Evolutionary conservation across 2,797 vertebrate species (phyloP), one percentile per base, ranked within the genome.

Genomic region (Urosaurus nigricauda): DNA sequence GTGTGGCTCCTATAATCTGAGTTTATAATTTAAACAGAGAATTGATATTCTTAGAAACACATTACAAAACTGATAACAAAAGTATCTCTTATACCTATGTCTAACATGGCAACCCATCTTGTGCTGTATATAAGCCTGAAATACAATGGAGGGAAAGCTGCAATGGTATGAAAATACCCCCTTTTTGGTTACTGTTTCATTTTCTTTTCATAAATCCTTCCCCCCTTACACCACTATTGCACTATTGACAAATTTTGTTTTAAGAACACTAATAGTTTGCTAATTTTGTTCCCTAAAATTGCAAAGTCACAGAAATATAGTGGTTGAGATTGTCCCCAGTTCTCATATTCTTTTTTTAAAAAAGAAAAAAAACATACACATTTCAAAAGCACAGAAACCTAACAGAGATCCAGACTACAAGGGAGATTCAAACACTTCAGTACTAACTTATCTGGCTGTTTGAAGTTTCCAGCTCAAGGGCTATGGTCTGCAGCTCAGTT

Each of bases 321-420:
- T 17, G 14, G 70, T n/a, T 11, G 32, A 21, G 60, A 19, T 63
- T 4, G 43, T 43, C 43, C 43, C 43, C 43, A 5, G 43, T 12
- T n/a, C 32, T 87, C 24, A 78, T 2, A 88, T 24, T 85, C 89
- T 65, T 32, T 84, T 84, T 91, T 87, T 47, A 29, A 51, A 79
- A n/a, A 53, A 43, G 5, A 70, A 70, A 11, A 32, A 70, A 70
- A 70, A 4, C 1, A 65, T 40, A 43, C 0, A n/a, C 47, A 56
- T 65, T 80, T 87, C 68, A 79, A 19, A 88, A 4, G 90, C 0
- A 11, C 21, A 24, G n/a, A 65, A 90, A 90, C 43, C 90, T 29
- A 5, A 24, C 1, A 26, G 87, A 63, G 16, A 3, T 40, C 86
- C 68, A 87, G 4, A 77, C 83, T 65, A 80, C 21, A 19, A 8